phyloP scores from a whole-genome alignment of 2,113 vertebrate genomes.

The Scytalopus superciliaris region DNA sequence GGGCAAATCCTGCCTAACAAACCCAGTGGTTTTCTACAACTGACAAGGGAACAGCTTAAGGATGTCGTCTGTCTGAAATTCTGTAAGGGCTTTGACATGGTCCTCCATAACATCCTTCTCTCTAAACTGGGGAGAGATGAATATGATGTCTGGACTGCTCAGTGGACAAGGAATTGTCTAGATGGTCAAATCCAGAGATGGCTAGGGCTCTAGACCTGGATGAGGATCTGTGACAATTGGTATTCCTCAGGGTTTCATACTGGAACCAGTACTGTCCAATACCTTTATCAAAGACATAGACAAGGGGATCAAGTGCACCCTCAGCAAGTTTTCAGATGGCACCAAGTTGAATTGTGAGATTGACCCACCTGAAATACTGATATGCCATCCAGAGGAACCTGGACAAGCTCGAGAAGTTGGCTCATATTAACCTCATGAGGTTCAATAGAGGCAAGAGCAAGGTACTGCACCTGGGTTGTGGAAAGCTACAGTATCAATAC shows the following conservation, averaged over 20 bases:
- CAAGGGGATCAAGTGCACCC: neutral
- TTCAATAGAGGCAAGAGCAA: neutral
- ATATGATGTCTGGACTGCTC: neutral
- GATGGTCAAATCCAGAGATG: neutral
- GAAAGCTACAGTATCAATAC: too few species aligned
- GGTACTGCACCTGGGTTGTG: neutral
- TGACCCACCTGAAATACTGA: neutral
- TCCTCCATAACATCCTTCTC: neutral
- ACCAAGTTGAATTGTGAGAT: neutral
- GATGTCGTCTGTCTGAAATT: neutral
- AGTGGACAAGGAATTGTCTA: neutral
- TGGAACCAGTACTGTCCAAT: neutral
- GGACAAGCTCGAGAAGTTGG: neutral
- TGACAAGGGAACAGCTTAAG: neutral
- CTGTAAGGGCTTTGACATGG: neutral
- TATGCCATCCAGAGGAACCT: neutral
- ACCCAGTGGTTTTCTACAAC: neutral
- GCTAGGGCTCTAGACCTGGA: too few species aligned
- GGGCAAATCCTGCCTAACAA: neutral
- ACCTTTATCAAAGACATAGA: neutral
- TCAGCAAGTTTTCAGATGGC: neutral
- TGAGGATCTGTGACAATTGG: too few species aligned
- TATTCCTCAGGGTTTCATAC: neutral
- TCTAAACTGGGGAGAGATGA: neutral
- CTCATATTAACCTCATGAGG: neutral